Evolutionary conservation across 2,888 invertebrate species (phyloP), one percentile per base, ranked within the genome.

Genomic region (Ophraella communa): DNA sequence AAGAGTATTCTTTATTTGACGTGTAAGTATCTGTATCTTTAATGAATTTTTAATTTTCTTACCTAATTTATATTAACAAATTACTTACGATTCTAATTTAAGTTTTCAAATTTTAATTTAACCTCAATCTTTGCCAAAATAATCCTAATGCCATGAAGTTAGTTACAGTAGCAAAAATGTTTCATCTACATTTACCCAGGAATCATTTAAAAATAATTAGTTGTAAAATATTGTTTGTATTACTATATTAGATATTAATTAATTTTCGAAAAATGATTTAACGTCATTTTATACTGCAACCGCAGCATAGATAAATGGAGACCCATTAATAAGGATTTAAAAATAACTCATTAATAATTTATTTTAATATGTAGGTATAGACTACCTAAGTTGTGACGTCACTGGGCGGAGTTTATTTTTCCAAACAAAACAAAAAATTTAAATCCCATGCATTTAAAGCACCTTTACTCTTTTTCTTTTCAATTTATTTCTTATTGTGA

Each of bases 51-150:
- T 35, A 56, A n/a, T 52, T 30, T 30, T 45, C 18, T 52, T 44
- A 65, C 65, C 52, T 33, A 57, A 61, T 27, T 56, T 11, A 18
- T 33, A 20, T 30, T 55, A 52, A n/a, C 21, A 49, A 35, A 30
- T 52, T 60, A 14, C 4, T 14, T 39, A 4, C 30, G 11, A 10
- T 30, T 42, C 52, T 55, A 33, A 59, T 61, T 53, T 45, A 57
- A 45, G 45, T 49, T 58, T 62, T 18, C 23, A 61, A 57, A 65
- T 58, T 44, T 10, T 20, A 56, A 61, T 61, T 35, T 68, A 68
- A 68, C 67, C 67, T 65, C 54, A 63, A 20, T n/a, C 18, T 51
- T 55, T 56, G 17, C 33, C 35, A 10, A 18, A 55, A 53, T 23
- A 14, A 18, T 56, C 27, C n/a, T 17, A 52, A 54, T 21, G 53